These are phyloP conservation scores for Matsumyia berberina DNA, from an alignment of 2,888 invertebrate species.

Conservation along the genomic window DNA sequence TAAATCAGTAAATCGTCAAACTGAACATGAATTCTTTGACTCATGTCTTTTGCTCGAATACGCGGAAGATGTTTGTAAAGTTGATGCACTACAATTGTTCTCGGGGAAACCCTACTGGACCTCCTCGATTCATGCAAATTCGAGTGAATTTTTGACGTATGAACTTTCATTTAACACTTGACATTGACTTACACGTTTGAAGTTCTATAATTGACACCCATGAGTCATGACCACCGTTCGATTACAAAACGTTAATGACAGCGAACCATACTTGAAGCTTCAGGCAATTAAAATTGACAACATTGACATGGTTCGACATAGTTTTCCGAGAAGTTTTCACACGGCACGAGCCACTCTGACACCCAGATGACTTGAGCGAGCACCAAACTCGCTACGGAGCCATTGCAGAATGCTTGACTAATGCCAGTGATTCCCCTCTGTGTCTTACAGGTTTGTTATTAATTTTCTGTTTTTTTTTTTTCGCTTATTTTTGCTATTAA, in stretches of 20 bases:
- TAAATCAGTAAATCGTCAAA: too few species aligned
- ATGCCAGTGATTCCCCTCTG: slow-evolving; percentile 31
- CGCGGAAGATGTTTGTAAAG: too few species aligned
- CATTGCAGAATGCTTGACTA: slow-evolving; percentile 32
- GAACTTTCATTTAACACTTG: not conserved
- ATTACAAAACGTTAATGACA: slow-evolving; percentile 7
- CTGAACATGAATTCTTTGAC: too few species aligned
- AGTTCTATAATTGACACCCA: not conserved
- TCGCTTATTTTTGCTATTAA: slow-evolving; percentile 7
- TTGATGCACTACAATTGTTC: too few species aligned
- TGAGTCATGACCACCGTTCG: not conserved
- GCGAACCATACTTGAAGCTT: not conserved
- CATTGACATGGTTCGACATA: slow-evolving; percentile 5
- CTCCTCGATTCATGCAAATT: too few species aligned
- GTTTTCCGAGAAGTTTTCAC: slow-evolving; percentile 9
- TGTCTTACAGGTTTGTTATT: slow-evolving; percentile 30
- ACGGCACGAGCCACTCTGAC: not conserved
- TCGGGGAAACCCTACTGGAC: too few species aligned
- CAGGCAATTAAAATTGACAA: slow-evolving; percentile 16
- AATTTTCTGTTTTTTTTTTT: slow-evolving; percentile 13
- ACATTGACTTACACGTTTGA: slow-evolving; percentile 4
- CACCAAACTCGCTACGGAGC: slow-evolving; percentile 17
- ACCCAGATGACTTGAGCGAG: slow-evolving; percentile 10
- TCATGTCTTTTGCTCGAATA: too few species aligned
- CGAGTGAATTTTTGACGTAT: not conserved